Evolutionary conservation across 1,140 invertebrate species (phyloP), one percentile per base, ranked within the genome.

Genomic region (Temnothorax curvispinosus): DNA sequence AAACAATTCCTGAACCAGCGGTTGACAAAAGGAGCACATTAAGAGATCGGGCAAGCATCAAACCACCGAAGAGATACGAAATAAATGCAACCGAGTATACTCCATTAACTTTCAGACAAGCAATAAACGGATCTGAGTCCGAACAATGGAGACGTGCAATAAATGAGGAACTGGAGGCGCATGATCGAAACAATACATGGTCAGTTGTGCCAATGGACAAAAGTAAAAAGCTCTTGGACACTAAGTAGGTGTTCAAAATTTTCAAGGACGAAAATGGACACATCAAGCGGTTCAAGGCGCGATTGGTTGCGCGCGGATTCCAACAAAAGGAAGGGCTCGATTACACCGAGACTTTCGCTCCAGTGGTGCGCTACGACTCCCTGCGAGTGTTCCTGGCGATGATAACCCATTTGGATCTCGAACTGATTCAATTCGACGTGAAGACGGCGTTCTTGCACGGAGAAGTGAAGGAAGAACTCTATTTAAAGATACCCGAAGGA

Each of bases 201-300:
- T 87, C 38, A 3, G 52, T 91, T 11, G 91, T 93, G 15, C 85
- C 93, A 1, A 84, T 76, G 44, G 88, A 93, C 75, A 32, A 56
- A 38, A 85, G 85, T 7, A 87, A 72, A 56, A 93, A 91, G 60
- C 78, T 90, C 21, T 91, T 95, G 18, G 89, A 94, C 69, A 93
- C 91, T 38, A 93, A 93, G 65, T 96, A 94, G 95, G 94, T 96
- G 8, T 95, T 94, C 74, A 94, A 92, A 60, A 72, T 87, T 3
- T 18, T 85, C 0, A 38, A 44, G 6, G 86, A 88, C 11, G 80
- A 85, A 50, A 69, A 87, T 15, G 77, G 88, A 21, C 54, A 80
- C 15, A 32, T 87, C 13, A 72, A 41, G 5, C 15, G 81, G n/a
- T 91, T 67, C n/a, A 86, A 78, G 11, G 76, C 27, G 11, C 18